A percentile compares a stretch with the other conserved stretches of the same genome.
Evolutionary conservation across 2,797 vertebrate genomes (phyloP).

Genomic region (Peromyscus nudipes): DNA sequence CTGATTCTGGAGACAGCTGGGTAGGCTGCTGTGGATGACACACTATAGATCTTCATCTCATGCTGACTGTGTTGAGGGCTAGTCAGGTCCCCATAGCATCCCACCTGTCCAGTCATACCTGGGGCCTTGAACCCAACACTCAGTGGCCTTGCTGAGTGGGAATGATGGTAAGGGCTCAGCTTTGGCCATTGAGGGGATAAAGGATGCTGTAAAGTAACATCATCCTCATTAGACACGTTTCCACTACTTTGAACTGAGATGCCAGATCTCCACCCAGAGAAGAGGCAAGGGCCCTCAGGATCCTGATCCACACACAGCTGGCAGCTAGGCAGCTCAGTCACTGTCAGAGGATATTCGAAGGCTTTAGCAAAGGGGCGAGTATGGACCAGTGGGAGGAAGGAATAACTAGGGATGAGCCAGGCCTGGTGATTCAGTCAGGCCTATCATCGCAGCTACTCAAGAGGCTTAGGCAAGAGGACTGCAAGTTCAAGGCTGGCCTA

Average conservation of each 20-base stretch:
- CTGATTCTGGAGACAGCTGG: neutral
- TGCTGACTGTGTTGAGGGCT: fast-evolving
- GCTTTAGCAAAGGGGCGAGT: neutral
- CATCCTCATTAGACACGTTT: fast-evolving
- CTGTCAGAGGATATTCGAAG: neutral
- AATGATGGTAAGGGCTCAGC: neutral
- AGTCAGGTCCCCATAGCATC: neutral
- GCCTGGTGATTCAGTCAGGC: neutral
- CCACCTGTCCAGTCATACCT: neutral
- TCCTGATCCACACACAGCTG: neutral
- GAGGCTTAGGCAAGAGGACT: neutral
- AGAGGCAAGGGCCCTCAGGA: neutral
- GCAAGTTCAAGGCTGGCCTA: neutral
- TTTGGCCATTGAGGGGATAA: too few relatives aligned
- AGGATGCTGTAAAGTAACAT: neutral
- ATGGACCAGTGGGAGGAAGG: neutral
- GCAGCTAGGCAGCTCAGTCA: neutral
- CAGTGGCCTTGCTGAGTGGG: neutral
- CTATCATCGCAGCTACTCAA: neutral
- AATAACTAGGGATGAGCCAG: neutral
- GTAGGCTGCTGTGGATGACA: neutral
- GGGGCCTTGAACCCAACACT: neutral
- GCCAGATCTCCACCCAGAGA: too few relatives aligned
- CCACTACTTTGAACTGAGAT: neutral
- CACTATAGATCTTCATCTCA: neutral